These are phyloP conservation scores for Ictalurus punctatus DNA, from an alignment of 2,113 vertebrate genomes.

Conservation along the genomic window DNA sequence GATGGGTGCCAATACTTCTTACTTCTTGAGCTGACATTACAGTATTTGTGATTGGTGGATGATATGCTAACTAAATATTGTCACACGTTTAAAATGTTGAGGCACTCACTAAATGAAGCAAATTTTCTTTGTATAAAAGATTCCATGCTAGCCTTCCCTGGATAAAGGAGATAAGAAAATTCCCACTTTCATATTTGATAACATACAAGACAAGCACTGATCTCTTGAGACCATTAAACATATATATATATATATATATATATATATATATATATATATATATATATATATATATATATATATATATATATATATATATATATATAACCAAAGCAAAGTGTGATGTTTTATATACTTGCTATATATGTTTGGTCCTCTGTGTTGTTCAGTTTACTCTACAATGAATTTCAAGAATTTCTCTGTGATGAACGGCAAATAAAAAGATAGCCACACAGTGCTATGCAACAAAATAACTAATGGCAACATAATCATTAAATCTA, in stretches of 20 bases:
- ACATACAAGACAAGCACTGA: neutral
- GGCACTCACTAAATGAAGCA: neutral
- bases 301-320: no score
- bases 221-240: neutral
- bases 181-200: neutral
- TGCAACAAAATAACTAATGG: neutral
- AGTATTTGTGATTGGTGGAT: neutral
- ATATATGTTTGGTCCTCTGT: neutral
- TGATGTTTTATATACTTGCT: neutral
- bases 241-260: no score
- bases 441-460: neutral
- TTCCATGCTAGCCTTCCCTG: neutral
- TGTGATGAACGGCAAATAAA: neutral
- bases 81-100: neutral
- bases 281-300: no score
- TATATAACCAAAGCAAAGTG: neutral
- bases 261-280: no score
- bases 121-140: neutral
- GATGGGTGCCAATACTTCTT: neutral
- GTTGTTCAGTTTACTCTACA: neutral
- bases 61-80: neutral
- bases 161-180: neutral
- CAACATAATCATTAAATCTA: neutral
- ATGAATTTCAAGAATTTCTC: neutral
- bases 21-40: neutral